Evolutionary conservation across 2,797 vertebrate genomes (phyloP).

Genomic region (Graptemys geographica): DNA sequence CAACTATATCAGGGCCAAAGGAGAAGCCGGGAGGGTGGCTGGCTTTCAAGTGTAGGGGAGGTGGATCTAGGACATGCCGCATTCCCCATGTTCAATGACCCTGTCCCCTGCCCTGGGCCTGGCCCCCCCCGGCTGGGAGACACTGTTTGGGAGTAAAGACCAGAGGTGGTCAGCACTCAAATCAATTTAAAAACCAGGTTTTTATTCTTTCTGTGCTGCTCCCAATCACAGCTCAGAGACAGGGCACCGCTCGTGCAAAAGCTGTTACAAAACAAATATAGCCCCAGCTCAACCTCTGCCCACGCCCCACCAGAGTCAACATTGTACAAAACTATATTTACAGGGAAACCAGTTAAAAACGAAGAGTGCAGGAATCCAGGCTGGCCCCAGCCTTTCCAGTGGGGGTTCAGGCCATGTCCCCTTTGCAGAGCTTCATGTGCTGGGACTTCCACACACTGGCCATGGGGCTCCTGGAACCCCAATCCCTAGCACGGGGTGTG

Average conservation of each 20-base stretch:
- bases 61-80: neutral
- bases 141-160: neutral
- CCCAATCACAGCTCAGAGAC: conserved; percentile 52
- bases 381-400: neutral
- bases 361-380: neutral
- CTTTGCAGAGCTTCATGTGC: neutral
- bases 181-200: conserved; percentile 70
- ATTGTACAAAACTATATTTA: conserved; percentile 86
- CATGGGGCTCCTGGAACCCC: neutral
- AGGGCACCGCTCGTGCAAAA: conserved; percentile 54
- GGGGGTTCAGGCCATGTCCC: neutral
- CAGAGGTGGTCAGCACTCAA: neutral
- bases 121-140: neutral
- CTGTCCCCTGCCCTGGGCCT: too few relatives aligned
- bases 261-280: conserved; percentile 66
- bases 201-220: conserved; percentile 76
- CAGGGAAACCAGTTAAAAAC: conserved; percentile 78
- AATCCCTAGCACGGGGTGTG: neutral
- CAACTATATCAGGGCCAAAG: neutral
- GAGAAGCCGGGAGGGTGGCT: neutral
- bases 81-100: neutral
- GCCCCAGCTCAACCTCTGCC: conserved; percentile 52
- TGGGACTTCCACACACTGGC: neutral
- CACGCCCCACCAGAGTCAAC: conserved; percentile 70
- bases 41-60: neutral